Percentiles rank a stretch among this genome's conserved stretches.
Conservation (phyloP, 1,140 invertebrate genomes). For the Eulimnadia texana region DNA sequence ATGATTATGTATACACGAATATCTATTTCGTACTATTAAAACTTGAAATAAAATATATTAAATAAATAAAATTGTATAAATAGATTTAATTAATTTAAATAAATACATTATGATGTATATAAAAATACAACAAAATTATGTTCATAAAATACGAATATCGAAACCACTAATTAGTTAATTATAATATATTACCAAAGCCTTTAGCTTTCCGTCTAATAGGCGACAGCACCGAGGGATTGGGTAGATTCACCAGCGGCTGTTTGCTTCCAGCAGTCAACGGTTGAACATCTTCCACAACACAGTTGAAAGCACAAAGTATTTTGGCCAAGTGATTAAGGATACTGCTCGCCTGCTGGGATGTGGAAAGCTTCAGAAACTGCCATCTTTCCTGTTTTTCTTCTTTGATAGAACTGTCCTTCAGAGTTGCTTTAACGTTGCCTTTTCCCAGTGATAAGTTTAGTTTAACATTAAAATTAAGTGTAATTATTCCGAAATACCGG, state of each 20-base stretch:
- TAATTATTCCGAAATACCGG: too few species aligned
- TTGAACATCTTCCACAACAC: not conserved
- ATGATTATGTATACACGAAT: too few species aligned
- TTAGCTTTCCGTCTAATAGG: not conserved
- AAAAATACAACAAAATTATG: too few species aligned
- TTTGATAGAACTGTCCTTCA: not conserved
- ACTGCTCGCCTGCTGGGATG: not conserved
- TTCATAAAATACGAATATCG: too few species aligned
- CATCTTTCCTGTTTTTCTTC: not conserved
- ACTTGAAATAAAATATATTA: too few species aligned
- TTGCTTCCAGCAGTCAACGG: not conserved
- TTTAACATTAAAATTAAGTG: conserved; percentile 4
- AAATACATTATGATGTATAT: too few species aligned
- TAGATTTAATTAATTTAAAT: too few species aligned
- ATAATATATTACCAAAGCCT: too few species aligned
- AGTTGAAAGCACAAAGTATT: not conserved
- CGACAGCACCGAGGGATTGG: not conserved
- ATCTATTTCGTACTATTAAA: too few species aligned
- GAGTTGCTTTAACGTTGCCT: not conserved
- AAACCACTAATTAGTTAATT: too few species aligned
- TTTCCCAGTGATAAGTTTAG: not conserved
- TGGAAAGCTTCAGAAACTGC: not conserved
- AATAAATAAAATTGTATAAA: too few species aligned
- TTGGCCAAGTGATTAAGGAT: not conserved
- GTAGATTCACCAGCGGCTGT: not conserved